A percentile compares a stretch with the other conserved stretches of the same genome.
phyloP scores from a whole-genome alignment of 1,140 invertebrate species.

The Apolygus lucorum region DNA sequence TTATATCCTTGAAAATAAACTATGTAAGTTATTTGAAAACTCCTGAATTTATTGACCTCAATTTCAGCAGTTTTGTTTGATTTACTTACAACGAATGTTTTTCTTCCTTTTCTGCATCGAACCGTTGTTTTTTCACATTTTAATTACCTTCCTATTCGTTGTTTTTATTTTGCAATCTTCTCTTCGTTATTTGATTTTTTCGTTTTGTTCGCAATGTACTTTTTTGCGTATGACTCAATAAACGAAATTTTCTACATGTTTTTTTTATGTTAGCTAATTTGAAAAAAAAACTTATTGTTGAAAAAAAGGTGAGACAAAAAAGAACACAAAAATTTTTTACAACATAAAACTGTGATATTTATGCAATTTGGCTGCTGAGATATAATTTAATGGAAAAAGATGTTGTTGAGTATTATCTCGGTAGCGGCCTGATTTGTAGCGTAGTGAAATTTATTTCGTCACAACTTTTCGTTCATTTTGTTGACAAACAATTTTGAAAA shows the following conservation, averaged over 20 bases:
- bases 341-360: slow-evolving; percentile 31
- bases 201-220: too few species aligned
- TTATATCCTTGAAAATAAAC: slow-evolving; percentile 17
- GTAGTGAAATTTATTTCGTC: not conserved
- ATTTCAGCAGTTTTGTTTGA: slow-evolving; percentile 13
- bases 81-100: slow-evolving; percentile 18
- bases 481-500: too few species aligned
- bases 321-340: slow-evolving; percentile 10
- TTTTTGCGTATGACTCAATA: too few species aligned
- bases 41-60: not conserved
- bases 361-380: slow-evolving; percentile 27
- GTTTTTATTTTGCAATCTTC: slow-evolving; percentile 2
- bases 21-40: too few species aligned
- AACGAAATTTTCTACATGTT: too few species aligned
- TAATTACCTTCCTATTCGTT: not conserved
- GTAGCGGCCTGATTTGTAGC: slow-evolving; percentile 1
- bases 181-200: too few species aligned
- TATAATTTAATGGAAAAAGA: slow-evolving; percentile 3
- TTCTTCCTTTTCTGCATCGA: slow-evolving; percentile 2
- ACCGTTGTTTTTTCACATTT: slow-evolving; percentile 8
- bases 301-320: too few species aligned
- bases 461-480: too few species aligned
- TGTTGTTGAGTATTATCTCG: not conserved
- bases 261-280: too few species aligned
- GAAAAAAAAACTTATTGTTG: slow-evolving; percentile 14